A percentile compares a stretch with the other conserved stretches of the same genome.
Evolutionary conservation across 2,113 vertebrate genomes (phyloP).

Genomic region (Pseudolaguvia tuberculata): DNA sequence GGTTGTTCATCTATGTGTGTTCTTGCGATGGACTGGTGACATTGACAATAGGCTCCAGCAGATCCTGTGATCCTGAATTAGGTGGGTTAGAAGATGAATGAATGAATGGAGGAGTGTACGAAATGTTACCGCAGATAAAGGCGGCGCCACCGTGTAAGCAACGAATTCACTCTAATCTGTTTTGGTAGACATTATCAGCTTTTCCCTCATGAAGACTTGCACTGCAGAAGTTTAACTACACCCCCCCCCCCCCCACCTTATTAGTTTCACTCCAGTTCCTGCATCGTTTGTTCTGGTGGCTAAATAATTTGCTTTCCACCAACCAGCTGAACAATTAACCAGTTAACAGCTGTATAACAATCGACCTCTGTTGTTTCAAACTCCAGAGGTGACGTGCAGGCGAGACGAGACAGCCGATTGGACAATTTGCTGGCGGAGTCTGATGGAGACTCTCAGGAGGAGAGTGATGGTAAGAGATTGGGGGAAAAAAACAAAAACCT

Average conservation of each 20-base stretch:
- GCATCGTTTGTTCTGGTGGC: background rate
- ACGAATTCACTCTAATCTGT: too few species aligned
- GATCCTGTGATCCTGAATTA: too few species aligned
- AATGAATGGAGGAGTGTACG: too few species aligned
- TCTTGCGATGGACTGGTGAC: too few species aligned
- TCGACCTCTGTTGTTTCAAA: constrained; percentile 30
- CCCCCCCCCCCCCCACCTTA: background rate
- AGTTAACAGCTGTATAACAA: background rate
- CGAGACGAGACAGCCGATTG: constrained; percentile 61
- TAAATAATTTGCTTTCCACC: background rate
- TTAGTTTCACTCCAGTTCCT: constrained; percentile 4
- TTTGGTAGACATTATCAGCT: too few species aligned
- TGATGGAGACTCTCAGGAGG: constrained; percentile 62
- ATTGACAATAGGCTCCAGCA: too few species aligned
- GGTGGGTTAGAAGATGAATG: too few species aligned
- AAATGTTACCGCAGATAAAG: too few species aligned
- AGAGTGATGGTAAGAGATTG: constrained; percentile 48
- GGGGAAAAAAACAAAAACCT: too few species aligned
- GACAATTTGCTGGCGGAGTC: constrained; percentile 61
- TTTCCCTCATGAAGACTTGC: too few species aligned
- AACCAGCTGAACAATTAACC: background rate
- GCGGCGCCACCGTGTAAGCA: too few species aligned
- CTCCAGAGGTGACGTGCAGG: constrained; percentile 69
- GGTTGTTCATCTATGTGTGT: too few species aligned
- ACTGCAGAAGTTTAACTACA: background rate